These are phyloP conservation scores for Numenius arquata DNA, from an alignment of 2,113 vertebrate genomes.

Conservation along the genomic window DNA sequence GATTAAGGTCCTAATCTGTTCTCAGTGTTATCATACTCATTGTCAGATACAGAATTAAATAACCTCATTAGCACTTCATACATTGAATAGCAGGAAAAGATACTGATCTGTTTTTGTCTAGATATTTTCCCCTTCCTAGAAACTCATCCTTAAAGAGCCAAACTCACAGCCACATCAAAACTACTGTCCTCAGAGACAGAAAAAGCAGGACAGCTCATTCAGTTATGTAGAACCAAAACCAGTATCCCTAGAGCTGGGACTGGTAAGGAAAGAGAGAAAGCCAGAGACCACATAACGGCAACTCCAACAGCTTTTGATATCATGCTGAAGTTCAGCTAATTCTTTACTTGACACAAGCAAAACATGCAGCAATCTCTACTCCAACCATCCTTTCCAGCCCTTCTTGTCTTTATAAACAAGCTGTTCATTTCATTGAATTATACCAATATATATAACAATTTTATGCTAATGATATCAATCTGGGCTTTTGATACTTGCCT, in stretches of 20 bases:
- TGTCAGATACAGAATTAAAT: background rate
- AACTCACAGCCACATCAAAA: background rate
- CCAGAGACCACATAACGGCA: rapidly evolving
- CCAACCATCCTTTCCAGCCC: background rate
- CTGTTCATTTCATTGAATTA: background rate
- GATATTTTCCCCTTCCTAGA: background rate
- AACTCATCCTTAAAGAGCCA: background rate
- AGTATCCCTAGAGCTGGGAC: background rate
- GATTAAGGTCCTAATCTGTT: background rate
- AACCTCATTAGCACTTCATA: background rate
- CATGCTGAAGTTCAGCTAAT: background rate
- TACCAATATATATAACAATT: background rate
- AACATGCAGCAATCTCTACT: background rate
- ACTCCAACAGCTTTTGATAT: background rate
- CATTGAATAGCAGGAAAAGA: background rate
- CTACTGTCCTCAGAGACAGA: background rate
- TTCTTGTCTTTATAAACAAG: background rate
- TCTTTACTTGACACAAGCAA: background rate
- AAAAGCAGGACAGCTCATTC: background rate
- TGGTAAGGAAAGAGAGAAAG: background rate
- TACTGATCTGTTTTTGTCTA: background rate
- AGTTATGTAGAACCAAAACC: background rate
- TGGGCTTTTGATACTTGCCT: background rate
- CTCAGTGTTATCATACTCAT: background rate
- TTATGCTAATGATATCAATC: background rate